Evolutionary conservation across 2,113 vertebrate species (phyloP), one percentile per base, ranked within the genome.

Genomic region (Bostrychus sinensis): DNA sequence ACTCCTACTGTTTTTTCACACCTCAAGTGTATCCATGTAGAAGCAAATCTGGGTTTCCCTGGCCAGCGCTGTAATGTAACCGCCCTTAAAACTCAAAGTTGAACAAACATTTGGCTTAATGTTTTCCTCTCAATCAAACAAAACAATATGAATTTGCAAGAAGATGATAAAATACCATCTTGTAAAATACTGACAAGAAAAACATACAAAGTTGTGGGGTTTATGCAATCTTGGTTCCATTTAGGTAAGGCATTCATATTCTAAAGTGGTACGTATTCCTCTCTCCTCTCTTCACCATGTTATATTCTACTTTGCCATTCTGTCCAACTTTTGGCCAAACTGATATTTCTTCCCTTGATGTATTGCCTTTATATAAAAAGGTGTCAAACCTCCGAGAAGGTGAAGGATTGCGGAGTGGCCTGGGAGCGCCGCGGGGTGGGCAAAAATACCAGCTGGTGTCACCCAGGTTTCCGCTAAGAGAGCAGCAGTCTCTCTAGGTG

Each of bases 361-460:
- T 82, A 93, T 92, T 89, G 85, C 91, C 86, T 91, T 88, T 90
- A 90, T 92, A 89, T 85, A 91, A 79, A 78, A 87, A 89, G 46
- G 74, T 92, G 92, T 90, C 91, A 92, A 87, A 89, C 59, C 72
- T 39, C 65, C 72, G 71, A 61, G 72, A 83, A 84, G 61, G 83
- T 93, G 91, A 93, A 84, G 82, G 83, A 93, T 92, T 89, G 90
- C 86, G 69, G 80, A 62, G 63, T 55, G 36, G 84, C 83, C 56
- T 64, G 68, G 61, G 61, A 87, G 67, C 7, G 79, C 89, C 88
- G 73, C 45, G 20, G 85, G 88, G 87, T 78, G 67, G 82, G 75
- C 67, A 81, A 78, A 86, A 89, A 89, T 84, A 87, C 78, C 84
- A 77, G 70, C 79, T 72, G 81, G 84, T 82, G 77, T 83, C 70